Evolutionary conservation across 2,797 vertebrate species (phyloP), one percentile per base, ranked within the genome.

Genomic region (Acanthurus tractus): DNA sequence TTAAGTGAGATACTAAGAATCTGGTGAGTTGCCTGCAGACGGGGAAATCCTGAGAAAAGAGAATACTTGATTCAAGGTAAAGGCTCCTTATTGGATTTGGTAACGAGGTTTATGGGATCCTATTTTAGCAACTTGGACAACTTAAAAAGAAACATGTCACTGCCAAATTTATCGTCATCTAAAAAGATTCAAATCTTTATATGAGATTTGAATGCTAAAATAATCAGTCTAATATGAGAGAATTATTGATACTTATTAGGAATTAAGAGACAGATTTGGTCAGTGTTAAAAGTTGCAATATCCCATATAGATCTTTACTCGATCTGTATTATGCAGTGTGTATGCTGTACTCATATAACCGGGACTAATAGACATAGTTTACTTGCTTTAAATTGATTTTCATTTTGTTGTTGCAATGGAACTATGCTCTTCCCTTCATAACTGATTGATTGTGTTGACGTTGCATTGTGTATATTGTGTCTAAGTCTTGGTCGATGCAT

Each of bases 21-120:
- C 20, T 78, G 58, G 29, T 20, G 23, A 79, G 67, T 2, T 62
- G 13, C 20, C 29, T 5, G 18, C 46, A 63, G 44, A 45, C 42
- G 7, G 15, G 56, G 15, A 44, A 42, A 55, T 11, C 38, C 42
- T 40, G 18, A 20, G 34, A n/a, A 53, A 50, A 48, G 9, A 56
- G 18, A 59, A 73, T 14, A 58, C 14, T 0, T 48, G 13, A 20
- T 34, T 54, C 74, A 36, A 29, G 12, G 8, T 18, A 45, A 58
- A 68, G 11, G 3, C 13, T 42, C 44, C 53, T 84, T 50, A 62
- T 63, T 84, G 45, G 66, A 71, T 84, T 74, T 55, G 34, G 40
- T 68, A 64, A 86, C 53, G 7, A 18, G 57, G 45, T 78, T 78
- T 76, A 59, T 20, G 18, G 3, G 0, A 34, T 79, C 36, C 22